phyloP scores from a whole-genome alignment of 1,140 invertebrate species.

The Mesaphorura yosii region DNA sequence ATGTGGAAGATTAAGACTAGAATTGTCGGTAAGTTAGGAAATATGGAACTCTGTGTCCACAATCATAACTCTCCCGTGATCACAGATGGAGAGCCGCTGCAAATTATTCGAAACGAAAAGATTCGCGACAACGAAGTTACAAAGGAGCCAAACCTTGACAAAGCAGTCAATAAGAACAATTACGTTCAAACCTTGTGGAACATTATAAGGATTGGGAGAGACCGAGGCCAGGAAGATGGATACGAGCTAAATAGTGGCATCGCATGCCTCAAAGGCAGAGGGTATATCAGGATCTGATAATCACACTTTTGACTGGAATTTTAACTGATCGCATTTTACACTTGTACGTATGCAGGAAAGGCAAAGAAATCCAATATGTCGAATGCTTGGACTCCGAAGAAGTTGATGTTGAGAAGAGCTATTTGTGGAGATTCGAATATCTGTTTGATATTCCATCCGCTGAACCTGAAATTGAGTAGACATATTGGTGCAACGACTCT shows the following conservation, averaged over 20 bases:
- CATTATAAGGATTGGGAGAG: no score
- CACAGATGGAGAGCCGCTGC: background rate
- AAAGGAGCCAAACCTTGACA: background rate
- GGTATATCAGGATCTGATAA: background rate
- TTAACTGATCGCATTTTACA: background rate
- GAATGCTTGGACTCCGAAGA: background rate
- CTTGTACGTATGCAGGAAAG: background rate
- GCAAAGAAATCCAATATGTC: background rate
- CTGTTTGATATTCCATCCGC: background rate
- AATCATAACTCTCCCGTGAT: no score
- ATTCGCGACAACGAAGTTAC: constrained; percentile 9
- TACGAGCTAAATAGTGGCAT: background rate
- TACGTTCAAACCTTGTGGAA: no score
- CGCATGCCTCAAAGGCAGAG: background rate
- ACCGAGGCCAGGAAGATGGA: background rate
- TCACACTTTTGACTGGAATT: background rate
- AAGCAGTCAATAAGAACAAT: background rate
- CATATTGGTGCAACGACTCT: no score
- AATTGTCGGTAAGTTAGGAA: background rate
- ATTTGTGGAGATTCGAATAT: background rate
- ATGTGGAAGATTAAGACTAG: constrained; percentile 4
- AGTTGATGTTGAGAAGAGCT: no score
- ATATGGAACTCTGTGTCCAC: no score
- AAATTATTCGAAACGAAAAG: constrained; percentile 11
- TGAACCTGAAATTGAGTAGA: no score